Evolutionary conservation across 2,888 invertebrate genomes (phyloP), one percentile per base, ranked within the genome.

Genomic region (Lobophora halterata): DNA sequence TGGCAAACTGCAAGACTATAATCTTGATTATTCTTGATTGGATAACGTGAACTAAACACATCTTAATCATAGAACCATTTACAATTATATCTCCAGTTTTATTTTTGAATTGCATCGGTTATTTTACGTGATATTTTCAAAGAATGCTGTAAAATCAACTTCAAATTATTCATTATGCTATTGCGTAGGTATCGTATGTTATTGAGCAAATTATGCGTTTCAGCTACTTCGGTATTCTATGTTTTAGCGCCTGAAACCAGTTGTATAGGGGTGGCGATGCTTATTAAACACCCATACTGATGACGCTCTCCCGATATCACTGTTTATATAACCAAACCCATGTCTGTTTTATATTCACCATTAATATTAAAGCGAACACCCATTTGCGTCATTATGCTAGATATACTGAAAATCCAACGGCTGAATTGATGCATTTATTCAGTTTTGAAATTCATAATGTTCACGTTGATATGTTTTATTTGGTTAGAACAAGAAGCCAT

Each of bases 341-440:
- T 17, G 56, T 39, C 73, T 72, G 65, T 46, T 85, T 76, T 82
- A 82, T 80, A 86, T 86, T 82, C 86, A 31, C 61, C 73, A 86
- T 86, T 68, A 82, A 86, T 86, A 86, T 86, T 86, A 81, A 74
- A 54, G 57, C 53, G 65, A 46, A 61, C 69, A 58, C 45, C 37
- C 46, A 41, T 28, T 59, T 73, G 75, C 85, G 85, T 83, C 85
- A 83, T 50, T 26, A 40, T 44, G 47, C 50, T 47, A 52, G 53
- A 57, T 58, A 78, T 80, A 71, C 76, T 65, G 73, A 76, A 66
- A 75, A 65, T 46, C 53, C 49, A 54, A 21, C 49, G 51, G 52
- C 48, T 59, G 46, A 55, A 61, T 60, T 61, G 63, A 59, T 78
- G 71, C 73, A 71, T 62, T 47, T 55, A 56, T 44, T 52, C 46